Evolutionary conservation across 2,797 vertebrate genomes (phyloP).

Genomic region (Hemitrygon akajei): DNA sequence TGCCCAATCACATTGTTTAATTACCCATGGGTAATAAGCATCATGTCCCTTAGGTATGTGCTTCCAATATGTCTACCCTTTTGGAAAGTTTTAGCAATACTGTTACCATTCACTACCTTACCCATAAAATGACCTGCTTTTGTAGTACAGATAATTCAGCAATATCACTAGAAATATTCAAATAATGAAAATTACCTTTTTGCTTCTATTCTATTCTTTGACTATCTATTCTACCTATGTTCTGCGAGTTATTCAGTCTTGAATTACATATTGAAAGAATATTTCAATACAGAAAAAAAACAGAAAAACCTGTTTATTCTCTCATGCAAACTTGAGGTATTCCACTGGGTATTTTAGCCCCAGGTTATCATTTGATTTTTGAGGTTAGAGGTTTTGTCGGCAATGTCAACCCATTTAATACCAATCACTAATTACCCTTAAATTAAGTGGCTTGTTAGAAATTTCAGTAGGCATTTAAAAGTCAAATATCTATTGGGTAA

Average conservation of each 20-base stretch:
- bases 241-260: background rate
- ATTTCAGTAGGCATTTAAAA: no score
- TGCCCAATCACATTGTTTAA: background rate
- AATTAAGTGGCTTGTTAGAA: no score
- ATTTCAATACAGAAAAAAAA: background rate
- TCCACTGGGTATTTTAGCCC: background rate
- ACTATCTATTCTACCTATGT: background rate
- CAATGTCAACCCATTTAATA: no score
- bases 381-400: no score
- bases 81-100: background rate
- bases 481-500: no score
- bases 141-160: background rate
- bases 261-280: background rate
- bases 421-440: no score
- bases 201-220: background rate
- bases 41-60: background rate
- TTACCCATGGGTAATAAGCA: background rate
- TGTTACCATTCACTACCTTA: background rate
- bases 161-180: background rate
- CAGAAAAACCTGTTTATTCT: background rate
- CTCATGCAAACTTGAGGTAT: background rate
- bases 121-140: background rate
- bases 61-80: background rate
- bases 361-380: background rate
- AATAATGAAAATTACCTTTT: background rate